Conservation (phyloP, 2,797 vertebrate species). For the Hapalemur alaotrensis region DNA sequence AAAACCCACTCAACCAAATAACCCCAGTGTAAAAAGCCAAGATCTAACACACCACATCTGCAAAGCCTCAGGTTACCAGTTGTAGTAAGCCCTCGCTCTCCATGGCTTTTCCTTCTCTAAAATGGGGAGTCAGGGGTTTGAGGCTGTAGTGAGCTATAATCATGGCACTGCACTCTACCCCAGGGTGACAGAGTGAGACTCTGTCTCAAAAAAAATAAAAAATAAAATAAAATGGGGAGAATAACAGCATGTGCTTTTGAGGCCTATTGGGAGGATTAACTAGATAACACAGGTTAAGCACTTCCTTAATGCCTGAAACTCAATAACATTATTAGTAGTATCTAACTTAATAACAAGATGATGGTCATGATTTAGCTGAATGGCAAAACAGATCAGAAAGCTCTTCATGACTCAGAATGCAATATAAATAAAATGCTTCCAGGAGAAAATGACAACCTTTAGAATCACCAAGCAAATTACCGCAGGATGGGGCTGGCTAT, state of each 20-base stretch:
- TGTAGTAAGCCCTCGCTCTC: not conserved
- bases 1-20: slow-evolving; percentile 4
- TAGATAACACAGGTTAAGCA: not conserved
- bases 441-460: not conserved
- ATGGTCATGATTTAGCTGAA: not conserved
- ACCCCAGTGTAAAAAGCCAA: not conserved
- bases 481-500: slow-evolving; percentile 1
- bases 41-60: not conserved
- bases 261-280: not conserved
- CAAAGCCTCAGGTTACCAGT: not conserved
- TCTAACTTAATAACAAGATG: slow-evolving; percentile 1
- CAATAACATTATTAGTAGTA: not conserved
- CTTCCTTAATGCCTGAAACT: not conserved
- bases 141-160: too few relatives aligned
- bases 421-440: slow-evolving; percentile 4
- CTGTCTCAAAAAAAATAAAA: too few relatives aligned
- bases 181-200: too few relatives aligned
- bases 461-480: slow-evolving; percentile 1
- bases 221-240: not conserved
- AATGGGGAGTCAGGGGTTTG: not conserved
- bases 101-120: not conserved
- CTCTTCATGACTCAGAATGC: not conserved
- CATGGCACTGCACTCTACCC: too few relatives aligned
- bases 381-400: not conserved
- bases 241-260: not conserved